Percentiles rank a stretch among this genome's conserved stretches.
Conservation (phyloP, 2,888 invertebrate species). For the Trilocha varians region DNA sequence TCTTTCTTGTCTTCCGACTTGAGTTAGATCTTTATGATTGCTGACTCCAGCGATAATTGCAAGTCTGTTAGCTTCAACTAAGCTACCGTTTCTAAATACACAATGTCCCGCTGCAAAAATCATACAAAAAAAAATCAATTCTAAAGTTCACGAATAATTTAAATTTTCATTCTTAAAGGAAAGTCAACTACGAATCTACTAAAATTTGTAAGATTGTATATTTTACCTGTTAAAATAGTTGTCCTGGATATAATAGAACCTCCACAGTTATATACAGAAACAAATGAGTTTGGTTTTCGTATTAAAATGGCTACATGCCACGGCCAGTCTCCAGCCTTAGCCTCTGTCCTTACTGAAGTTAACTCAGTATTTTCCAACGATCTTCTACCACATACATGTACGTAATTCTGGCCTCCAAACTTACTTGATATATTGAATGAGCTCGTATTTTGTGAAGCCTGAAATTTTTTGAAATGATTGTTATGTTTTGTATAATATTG, state of each 20-base stretch:
- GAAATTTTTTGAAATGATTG: too few species aligned
- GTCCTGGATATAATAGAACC: slow-evolving; percentile 56
- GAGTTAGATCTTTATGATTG: slow-evolving; percentile 31
- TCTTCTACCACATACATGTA: slow-evolving; percentile 49
- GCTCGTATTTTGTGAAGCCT: slow-evolving; percentile 33
- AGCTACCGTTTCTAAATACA: slow-evolving; percentile 22
- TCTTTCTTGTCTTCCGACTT: slow-evolving; percentile 38
- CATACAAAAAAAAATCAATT: too few species aligned
- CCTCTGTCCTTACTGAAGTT: slow-evolving; percentile 40
- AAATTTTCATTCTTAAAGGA: too few species aligned
- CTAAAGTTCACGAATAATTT: too few species aligned
- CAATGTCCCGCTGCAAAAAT: slow-evolving; percentile 54
- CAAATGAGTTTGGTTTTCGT: slow-evolving; percentile 16
- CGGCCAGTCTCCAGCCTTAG: slow-evolving; percentile 57
- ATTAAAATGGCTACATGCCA: slow-evolving; percentile 58
- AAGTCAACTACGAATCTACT: too few species aligned
- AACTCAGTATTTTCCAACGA: slow-evolving; percentile 46
- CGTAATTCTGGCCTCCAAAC: slow-evolving; percentile 18
- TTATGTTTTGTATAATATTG: too few species aligned
- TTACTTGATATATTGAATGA: slow-evolving; percentile 30
- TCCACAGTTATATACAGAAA: slow-evolving; percentile 43
- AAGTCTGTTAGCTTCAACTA: slow-evolving; percentile 30
- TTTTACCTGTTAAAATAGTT: slow-evolving; percentile 52
- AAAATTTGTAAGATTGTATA: not conserved
- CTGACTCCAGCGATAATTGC: slow-evolving; percentile 44